Evolutionary conservation across 2,113 vertebrate genomes (phyloP).

Genomic region (Aix galericulata): DNA sequence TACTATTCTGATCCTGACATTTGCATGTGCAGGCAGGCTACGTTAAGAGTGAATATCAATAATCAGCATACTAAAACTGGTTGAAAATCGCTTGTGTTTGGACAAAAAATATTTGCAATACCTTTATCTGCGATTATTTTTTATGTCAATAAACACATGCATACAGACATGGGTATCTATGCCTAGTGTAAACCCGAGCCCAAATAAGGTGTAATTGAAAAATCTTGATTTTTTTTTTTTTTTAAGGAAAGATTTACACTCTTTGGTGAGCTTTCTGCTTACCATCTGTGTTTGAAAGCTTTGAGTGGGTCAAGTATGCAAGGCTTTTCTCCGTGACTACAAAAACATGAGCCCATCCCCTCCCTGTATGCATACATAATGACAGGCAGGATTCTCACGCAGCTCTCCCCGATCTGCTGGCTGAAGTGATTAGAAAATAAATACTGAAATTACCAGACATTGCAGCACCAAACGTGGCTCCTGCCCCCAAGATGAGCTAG

Average conservation of each 20-base stretch:
- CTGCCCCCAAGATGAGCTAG: not conserved
- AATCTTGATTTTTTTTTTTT: not conserved
- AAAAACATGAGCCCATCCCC: not conserved
- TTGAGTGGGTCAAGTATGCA: not conserved
- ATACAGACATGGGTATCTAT: not conserved
- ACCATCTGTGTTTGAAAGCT: not conserved
- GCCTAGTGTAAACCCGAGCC: not conserved
- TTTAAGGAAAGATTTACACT: constrained; percentile 7
- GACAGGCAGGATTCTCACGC: not conserved
- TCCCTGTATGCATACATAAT: not conserved
- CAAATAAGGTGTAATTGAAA: not conserved
- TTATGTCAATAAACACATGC: not conserved
- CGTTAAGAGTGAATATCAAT: not conserved
- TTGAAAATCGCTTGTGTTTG: not conserved
- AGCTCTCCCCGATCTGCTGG: not conserved
- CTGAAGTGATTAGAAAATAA: not conserved
- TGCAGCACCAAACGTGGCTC: not conserved
- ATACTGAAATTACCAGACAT: not conserved
- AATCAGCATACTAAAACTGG: not conserved
- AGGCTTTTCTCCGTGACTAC: not conserved
- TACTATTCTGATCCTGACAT: not conserved
- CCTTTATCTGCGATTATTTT: not conserved
- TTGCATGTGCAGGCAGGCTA: not conserved
- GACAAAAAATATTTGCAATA: not conserved
- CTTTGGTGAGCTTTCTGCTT: not conserved